phyloP scores from a whole-genome alignment of 2,888 invertebrate genomes.

The Leptogaster cylindrica region DNA sequence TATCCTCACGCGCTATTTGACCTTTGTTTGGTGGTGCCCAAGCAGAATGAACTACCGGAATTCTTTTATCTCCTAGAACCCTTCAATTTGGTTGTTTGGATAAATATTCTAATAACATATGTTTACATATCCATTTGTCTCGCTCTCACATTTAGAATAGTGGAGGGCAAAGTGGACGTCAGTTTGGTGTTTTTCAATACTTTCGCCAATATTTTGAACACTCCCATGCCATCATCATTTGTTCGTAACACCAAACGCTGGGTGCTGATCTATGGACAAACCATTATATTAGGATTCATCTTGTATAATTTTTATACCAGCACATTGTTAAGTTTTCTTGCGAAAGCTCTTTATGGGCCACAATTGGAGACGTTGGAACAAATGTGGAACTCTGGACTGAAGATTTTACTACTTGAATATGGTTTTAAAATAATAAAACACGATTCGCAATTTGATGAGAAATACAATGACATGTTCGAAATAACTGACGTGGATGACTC shows the following conservation, averaged over 20 bases:
- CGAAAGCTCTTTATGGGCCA: slow-evolving; percentile 48
- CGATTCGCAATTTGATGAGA: no score
- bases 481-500: no score
- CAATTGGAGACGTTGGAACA: slow-evolving; percentile 49
- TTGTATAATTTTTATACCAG: slow-evolving; percentile 53
- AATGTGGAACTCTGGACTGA: slow-evolving; percentile 47
- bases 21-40: slow-evolving; percentile 26
- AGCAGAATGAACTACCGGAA: background rate
- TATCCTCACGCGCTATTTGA: background rate
- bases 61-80: slow-evolving; percentile 19
- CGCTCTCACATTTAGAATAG: no score
- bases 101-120: no score
- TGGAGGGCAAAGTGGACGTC: no score
- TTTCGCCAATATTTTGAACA: background rate
- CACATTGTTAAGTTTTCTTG: slow-evolving; percentile 51
- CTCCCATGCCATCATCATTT: slow-evolving; percentile 4
- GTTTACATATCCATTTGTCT: no score
- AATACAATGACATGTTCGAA: no score
- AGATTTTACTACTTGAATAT: no score
- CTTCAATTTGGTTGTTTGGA: slow-evolving; percentile 8
- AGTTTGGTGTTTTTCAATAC: background rate
- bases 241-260: background rate
- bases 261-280: background rate
- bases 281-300: slow-evolving; percentile 49
- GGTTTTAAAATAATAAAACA: no score